These are phyloP conservation scores for Fistularia tabacaria DNA, from an alignment of 2,797 vertebrate species.

Conservation along the genomic window DNA sequence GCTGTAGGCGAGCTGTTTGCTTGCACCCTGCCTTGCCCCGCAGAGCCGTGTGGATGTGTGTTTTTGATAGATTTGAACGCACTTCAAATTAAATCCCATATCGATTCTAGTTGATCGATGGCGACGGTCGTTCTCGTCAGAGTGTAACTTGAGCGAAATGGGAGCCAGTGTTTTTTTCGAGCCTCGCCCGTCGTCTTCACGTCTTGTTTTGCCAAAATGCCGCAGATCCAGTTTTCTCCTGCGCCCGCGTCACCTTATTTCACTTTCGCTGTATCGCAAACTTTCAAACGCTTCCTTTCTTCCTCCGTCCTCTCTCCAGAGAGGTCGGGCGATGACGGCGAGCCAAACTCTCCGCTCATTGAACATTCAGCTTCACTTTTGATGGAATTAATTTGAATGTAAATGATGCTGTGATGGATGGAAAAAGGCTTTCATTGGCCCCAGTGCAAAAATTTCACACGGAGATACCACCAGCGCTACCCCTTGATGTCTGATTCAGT, in stretches of 20 bases:
- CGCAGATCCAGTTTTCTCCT: slow-evolving; percentile 8
- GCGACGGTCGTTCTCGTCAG: slow-evolving; percentile 49
- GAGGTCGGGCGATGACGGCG: slow-evolving; percentile 36
- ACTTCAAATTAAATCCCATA: slow-evolving; percentile 30
- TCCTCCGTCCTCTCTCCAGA: slow-evolving; percentile 11
- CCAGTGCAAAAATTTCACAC: slow-evolving; percentile 20
- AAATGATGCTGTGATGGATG: slow-evolving; percentile 58
- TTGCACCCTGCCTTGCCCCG: slow-evolving; percentile 33
- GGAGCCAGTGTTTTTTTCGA: too few species aligned
- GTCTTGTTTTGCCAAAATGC: background rate
- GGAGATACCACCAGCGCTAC: slow-evolving; percentile 12
- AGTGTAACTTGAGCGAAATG: slow-evolving; percentile 23
- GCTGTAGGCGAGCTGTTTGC: slow-evolving; percentile 44
- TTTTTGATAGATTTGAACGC: background rate
- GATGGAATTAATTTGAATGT: slow-evolving; percentile 73
- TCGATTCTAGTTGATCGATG: slow-evolving; percentile 55
- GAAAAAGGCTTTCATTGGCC: slow-evolving; percentile 46
- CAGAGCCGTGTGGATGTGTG: slow-evolving; percentile 8
- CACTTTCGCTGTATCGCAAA: slow-evolving; percentile 15
- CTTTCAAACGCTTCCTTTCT: slow-evolving; percentile 11
- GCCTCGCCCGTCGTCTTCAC: too few species aligned
- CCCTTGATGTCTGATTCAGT: slow-evolving; percentile 30
- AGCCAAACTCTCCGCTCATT: slow-evolving; percentile 46
- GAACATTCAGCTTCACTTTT: slow-evolving; percentile 63
- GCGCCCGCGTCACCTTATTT: slow-evolving; percentile 21